phyloP scores from a whole-genome alignment of 2,888 invertebrate species.

The Petrolisthes cinctipes region DNA sequence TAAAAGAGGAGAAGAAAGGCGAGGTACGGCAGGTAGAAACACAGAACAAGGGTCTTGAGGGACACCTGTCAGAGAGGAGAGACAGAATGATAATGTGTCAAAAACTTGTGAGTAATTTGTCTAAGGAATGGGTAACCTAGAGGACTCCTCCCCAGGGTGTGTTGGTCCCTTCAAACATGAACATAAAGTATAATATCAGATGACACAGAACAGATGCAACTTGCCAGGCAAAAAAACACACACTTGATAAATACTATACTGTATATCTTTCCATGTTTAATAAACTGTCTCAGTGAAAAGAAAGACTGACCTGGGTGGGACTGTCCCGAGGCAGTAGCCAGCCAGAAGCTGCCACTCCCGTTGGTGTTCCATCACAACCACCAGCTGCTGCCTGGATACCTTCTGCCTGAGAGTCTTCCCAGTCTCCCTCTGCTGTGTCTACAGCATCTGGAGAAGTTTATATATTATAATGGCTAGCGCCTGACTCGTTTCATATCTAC shows the following conservation, averaged over 20 bases:
- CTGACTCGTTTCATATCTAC: too few relatives aligned
- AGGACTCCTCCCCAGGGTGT: too few relatives aligned
- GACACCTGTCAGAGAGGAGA: constrained; percentile 41
- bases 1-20: constrained; percentile 33
- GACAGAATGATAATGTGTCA: not conserved
- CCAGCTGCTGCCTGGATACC: constrained; percentile 42
- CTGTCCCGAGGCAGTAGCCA: constrained; percentile 30
- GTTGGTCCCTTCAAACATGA: not conserved
- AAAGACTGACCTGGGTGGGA: constrained; percentile 30
- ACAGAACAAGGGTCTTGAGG: constrained; percentile 39
- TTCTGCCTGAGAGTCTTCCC: constrained; percentile 57
- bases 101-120: too few relatives aligned
- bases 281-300: too few relatives aligned
- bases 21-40: constrained; percentile 47
- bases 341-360: too few relatives aligned
- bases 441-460: constrained; percentile 25
- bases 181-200: not conserved
- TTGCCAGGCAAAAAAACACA: not conserved
- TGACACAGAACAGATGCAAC: not conserved
- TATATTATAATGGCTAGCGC: too few relatives aligned
- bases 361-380: not conserved
- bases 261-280: not conserved
- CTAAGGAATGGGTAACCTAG: too few relatives aligned
- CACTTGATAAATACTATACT: not conserved
- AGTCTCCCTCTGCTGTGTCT: constrained; percentile 56